Evolutionary conservation across 2,113 vertebrate genomes (phyloP), one percentile per base, ranked within the genome.

Genomic region (Petrocephalus microphthalmus): DNA sequence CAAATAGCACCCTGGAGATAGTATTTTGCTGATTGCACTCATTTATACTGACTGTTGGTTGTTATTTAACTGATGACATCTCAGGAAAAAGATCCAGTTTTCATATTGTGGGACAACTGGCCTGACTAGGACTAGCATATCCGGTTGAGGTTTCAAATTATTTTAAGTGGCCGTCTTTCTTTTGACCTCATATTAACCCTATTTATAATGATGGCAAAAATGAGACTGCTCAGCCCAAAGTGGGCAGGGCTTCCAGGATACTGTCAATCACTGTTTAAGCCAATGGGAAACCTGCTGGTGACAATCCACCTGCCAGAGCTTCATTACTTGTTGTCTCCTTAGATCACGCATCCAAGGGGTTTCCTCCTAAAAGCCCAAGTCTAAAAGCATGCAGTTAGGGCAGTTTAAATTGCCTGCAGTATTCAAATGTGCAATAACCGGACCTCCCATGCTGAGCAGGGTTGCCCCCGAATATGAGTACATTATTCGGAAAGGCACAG

Each of bases 11-110:
- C 92, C 91, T 71, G 87, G 57, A 87, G 90, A 90, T 89, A 89
- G 78, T 88, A 82, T 91, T 92, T 88, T 91, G 91, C 88, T 93
- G 88, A 94, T 91, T 89, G 89, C 84, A 90, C 84, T 56, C 85
- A 85, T 86, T 81, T 78, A 87, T 88, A 90, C 85, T n/a, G 84
- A 90, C 54, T 82, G n/a, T 67, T 89, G 90, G 91, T 78, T 94
- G 87, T 90, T 92, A 91, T 89, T 87, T 89, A 82, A 64, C 67
- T 88, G 88, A 89, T 22, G 37, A n/a, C 64, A 82, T 88, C 88
- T 84, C 74, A 25, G 57, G 81, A 83, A 56, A 74, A 90, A 88
- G 60, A 78, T 56, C 85, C 42, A 60, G 85, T 42, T 87, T 82
- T 49, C 47, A 54, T 84, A 53, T 37, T 52, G 45, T 84, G 13